Percentiles rank a stretch among this genome's conserved stretches.
Evolutionary conservation across 2,797 vertebrate species (phyloP).

Genomic region (Macropodus opercularis): DNA sequence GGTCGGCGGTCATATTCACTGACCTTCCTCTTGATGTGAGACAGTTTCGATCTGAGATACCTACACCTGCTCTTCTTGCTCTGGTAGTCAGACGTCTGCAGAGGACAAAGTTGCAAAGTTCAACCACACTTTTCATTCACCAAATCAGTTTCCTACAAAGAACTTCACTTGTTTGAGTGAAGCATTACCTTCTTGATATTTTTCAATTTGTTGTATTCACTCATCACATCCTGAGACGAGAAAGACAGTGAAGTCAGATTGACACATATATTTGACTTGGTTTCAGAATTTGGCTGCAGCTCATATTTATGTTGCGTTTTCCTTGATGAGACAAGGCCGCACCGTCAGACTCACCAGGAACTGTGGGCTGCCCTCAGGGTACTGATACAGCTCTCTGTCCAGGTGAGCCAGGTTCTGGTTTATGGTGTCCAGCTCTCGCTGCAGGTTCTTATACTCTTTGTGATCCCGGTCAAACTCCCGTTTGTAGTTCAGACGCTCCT

Average conservation of each 20-base stretch:
- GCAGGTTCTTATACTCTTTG: constrained; percentile 84
- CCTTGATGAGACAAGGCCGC: neutral
- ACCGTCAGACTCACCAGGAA: constrained; percentile 78
- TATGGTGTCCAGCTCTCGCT: constrained; percentile 83
- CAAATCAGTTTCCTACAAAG: neutral
- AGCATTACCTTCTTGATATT: constrained; percentile 80
- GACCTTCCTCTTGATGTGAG: constrained; percentile 90
- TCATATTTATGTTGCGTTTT: neutral
- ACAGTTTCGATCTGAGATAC: constrained; percentile 85
- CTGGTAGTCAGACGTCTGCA: constrained; percentile 85
- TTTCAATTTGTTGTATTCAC: constrained; percentile 81
- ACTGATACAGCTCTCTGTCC: constrained; percentile 77
- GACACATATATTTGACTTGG: neutral
- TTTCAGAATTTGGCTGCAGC: neutral
- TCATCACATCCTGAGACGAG: constrained; percentile 77
- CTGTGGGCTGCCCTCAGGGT: constrained; percentile 80
- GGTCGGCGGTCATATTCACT: constrained; percentile 85
- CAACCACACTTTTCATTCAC: neutral
- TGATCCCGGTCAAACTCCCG: constrained; percentile 84
- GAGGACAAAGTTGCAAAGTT: constrained; percentile 14
- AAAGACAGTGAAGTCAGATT: neutral
- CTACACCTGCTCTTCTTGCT: constrained; percentile 85
- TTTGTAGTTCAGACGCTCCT: constrained; percentile 83
- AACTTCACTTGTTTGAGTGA: too few relatives aligned
- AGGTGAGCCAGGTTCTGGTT: constrained; percentile 78